Evolutionary conservation across 1,140 invertebrate genomes (phyloP), one percentile per base, ranked within the genome.

Genomic region (Drosophila murphyi): DNA sequence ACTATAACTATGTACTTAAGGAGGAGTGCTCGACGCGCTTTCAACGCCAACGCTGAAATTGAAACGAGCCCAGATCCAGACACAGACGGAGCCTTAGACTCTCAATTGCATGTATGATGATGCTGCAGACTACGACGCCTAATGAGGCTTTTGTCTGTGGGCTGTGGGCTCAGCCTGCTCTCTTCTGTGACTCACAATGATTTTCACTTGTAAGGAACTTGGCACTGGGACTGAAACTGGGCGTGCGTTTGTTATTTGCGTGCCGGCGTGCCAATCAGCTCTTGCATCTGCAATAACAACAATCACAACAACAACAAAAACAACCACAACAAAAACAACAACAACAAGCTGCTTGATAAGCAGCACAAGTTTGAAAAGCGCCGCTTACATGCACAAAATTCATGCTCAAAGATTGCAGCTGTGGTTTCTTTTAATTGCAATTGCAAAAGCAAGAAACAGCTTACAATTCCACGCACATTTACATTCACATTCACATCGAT

Each of bases 21-120:
- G 81, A 88, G 83, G 83, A 88, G 83, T 87, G 83, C 85, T 80
- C 60, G 78, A 83, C 76, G 82, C 79, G 85, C 85, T 88, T 89
- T 88, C 85, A 80, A 89, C 85, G 85, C 85, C 85, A 89, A 89
- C 85, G 85, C 85, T 81, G 78, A 80, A 89, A 81, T 71, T 74
- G 85, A 89, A 87, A 81, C 85, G 85, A 89, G 68, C 61, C 37
- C 70, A 67, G 55, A 39, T 32, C 32, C 29, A 64, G 56, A 59
- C 48, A 7, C 8, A 61, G 63, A 43, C 34, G 7, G 37, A 37
- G 74, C 47, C 37, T 34, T 48, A 57, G 10, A 10, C 31, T 60
- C 47, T 37, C 65, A n/a, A 32, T 3, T 10, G 7, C 39, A 41
- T 41, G 47, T 29, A 41, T 43, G 60, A 54, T 63, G 56, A 39